These are phyloP conservation scores for Olivierus martensii DNA, from an alignment of 1,140 invertebrate species.

Conservation along the genomic window DNA sequence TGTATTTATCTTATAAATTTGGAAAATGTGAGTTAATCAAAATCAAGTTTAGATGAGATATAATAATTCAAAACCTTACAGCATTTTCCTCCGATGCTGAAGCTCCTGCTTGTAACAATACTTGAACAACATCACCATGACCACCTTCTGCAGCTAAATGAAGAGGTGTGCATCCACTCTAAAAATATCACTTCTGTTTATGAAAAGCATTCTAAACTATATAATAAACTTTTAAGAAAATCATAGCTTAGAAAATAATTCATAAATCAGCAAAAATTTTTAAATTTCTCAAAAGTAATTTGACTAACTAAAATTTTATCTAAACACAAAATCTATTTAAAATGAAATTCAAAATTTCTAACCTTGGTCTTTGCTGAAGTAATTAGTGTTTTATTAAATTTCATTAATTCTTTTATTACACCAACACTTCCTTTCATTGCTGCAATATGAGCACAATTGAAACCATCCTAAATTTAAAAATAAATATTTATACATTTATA, in stretches of 20 bases:
- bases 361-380: conserved; percentile 78
- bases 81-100: conserved; percentile 93
- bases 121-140: conserved; percentile 84
- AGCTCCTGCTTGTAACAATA: conserved; percentile 83
- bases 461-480: conserved; percentile 52
- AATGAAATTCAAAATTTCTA: conserved; percentile 4
- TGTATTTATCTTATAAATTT: too few relatives aligned
- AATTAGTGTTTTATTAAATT: conserved; percentile 88
- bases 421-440: conserved; percentile 95
- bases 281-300: too few relatives aligned
- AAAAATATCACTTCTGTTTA: too few relatives aligned
- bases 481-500: too few relatives aligned
- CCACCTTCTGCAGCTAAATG: conserved; percentile 95
- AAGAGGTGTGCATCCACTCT: conserved; percentile 83
- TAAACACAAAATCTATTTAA: too few relatives aligned
- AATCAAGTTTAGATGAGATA: too few relatives aligned
- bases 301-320: too few relatives aligned
- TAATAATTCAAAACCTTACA: conserved; percentile 29
- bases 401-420: conserved; percentile 97
- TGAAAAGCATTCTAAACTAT: too few relatives aligned
- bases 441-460: conserved; percentile 97
- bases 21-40: too few relatives aligned
- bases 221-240: too few relatives aligned
- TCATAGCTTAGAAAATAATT: too few relatives aligned
- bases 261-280: too few relatives aligned